Conservation (phyloP, 2,797 vertebrate species). For the Melanotaenia boesemani region DNA sequence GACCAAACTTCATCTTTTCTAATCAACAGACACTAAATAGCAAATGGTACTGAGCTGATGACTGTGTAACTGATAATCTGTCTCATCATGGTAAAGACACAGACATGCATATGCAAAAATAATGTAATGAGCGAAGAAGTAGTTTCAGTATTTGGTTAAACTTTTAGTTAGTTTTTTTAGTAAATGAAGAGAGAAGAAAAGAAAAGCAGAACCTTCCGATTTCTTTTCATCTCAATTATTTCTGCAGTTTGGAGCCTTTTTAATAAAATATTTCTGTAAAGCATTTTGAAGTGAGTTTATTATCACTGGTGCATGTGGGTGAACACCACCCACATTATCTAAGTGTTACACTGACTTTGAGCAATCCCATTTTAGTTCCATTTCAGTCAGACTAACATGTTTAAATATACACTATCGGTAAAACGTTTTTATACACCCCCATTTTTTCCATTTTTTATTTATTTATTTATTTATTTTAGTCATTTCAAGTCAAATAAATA, state of each 20-base stretch:
- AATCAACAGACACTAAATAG: constrained; percentile 21
- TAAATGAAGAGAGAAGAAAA: neutral
- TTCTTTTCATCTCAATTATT: neutral
- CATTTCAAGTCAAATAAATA: too few relatives aligned
- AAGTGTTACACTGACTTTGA: too few relatives aligned
- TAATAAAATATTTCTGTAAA: neutral
- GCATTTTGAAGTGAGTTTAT: neutral
- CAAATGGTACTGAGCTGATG: constrained; percentile 26
- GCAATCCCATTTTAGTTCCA: too few relatives aligned
- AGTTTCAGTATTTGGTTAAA: neutral
- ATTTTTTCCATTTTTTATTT: too few relatives aligned
- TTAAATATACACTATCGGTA: too few relatives aligned
- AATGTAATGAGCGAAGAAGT: neutral
- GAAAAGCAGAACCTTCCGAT: too few relatives aligned
- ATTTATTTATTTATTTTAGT: too few relatives aligned
- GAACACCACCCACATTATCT: too few relatives aligned
- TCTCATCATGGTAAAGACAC: neutral
- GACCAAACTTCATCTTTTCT: constrained; percentile 5
- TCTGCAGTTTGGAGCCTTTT: too few relatives aligned
- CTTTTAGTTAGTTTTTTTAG: neutral
- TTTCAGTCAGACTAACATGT: too few relatives aligned
- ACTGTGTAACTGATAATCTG: constrained; percentile 38
- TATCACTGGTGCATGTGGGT: neutral
- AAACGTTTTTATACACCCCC: too few relatives aligned
- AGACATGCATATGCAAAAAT: constrained; percentile 3